These are phyloP conservation scores for Falco berigora DNA, from an alignment of 2,797 vertebrate genomes.

Conservation along the genomic window DNA sequence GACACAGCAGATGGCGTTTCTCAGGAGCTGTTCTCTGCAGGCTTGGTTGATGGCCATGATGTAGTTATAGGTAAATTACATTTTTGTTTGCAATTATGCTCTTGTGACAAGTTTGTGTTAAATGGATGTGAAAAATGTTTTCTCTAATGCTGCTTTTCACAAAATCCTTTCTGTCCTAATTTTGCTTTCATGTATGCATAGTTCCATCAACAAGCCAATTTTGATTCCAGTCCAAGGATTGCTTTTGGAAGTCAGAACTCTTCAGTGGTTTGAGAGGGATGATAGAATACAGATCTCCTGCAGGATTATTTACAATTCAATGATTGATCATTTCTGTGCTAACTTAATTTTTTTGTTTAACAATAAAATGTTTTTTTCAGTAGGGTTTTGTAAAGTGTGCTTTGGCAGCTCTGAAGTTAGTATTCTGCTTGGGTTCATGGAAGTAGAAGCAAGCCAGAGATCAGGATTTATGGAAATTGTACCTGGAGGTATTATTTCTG, in stretches of 20 bases:
- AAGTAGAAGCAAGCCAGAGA: neutral
- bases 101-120: slow-evolving; percentile 46
- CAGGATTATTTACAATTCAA: neutral
- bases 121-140: slow-evolving; percentile 54
- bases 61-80: slow-evolving; percentile 91
- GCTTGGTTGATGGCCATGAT: slow-evolving; percentile 93
- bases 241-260: neutral
- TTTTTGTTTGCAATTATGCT: slow-evolving; percentile 65
- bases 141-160: slow-evolving; percentile 23
- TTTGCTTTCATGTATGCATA: slow-evolving; percentile 10
- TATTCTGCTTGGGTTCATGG: neutral
- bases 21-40: slow-evolving; percentile 97
- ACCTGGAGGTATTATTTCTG: neutral
- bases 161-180: neutral
- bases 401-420: neutral
- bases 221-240: slow-evolving; percentile 1
- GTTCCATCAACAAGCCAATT: neutral
- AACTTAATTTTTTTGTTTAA: neutral
- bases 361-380: neutral
- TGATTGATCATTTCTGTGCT: neutral
- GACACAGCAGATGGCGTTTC: slow-evolving; percentile 98
- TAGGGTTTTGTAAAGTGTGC: neutral
- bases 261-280: neutral
- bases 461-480: neutral
- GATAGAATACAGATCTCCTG: neutral